Evolutionary conservation across 1,140 invertebrate genomes (phyloP), one percentile per base, ranked within the genome.

Genomic region (Araneus ventricosus): DNA sequence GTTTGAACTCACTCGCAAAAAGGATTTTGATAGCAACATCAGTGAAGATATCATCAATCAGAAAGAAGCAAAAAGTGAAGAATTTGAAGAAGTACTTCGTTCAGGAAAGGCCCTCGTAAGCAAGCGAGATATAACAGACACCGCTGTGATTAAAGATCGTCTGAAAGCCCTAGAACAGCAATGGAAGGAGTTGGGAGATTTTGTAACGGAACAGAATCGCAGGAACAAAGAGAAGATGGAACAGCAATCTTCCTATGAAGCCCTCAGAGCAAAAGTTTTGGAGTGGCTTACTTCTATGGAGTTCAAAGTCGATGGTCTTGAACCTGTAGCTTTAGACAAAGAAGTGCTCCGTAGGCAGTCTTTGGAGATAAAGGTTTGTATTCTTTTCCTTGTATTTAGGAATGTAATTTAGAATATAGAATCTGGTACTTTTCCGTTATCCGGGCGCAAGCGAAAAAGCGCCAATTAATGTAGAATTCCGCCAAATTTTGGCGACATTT

Each of bases 61-160:
- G 92, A 96, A 96, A 52, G 96, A 97, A 27, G 95, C 96, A n/a
- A 96, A 97, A 86, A 95, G 96, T 7, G 95, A 95, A 67, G 96
- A 96, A 34, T 97, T 98, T 88, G 98, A 99, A 94, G 97, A 97
- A 93, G 97, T 98, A 86, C 96, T 99, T 37, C 96, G 96, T 7
- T 97, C 97, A 90, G 98, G 98, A 41, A 98, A 97, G 95, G 97
- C 97, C 92, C 96, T 99, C 20, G 96, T 99, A n/a, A 96, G 97
- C 8, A 98, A 98, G 95, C 98, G 98, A 92, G 98, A 99, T 95
- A 97, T 98, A 4, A 98, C 98, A 0, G 98, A 99, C 94, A 97
- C 97, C 0, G 97, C 97, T 34, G 96, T 96, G 4, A 96, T 99
- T n/a, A 97, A 98, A 80, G 98, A 99, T 95, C 98, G 98, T 95